Evolutionary conservation across 2,113 vertebrate genomes (phyloP), one percentile per base, ranked within the genome.

Genomic region (Bagarius yarrelli): DNA sequence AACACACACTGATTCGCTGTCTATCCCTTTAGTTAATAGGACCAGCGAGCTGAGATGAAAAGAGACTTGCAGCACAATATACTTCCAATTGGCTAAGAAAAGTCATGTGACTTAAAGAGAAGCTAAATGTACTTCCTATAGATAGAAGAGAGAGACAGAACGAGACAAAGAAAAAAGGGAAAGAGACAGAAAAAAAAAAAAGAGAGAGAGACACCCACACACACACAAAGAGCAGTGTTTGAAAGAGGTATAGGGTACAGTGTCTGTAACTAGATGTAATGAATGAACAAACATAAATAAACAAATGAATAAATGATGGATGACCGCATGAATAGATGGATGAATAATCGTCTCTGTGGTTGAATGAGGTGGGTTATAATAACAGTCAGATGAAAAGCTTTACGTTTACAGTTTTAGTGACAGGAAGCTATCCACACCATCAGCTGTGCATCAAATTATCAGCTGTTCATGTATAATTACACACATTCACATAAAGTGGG

Each of bases 11-110:
- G 70, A 79, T 57, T 56, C 83, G 85, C 81, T 75, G 66, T 70
- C 86, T 85, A 19, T 83, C 76, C 82, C 84, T 60, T 89, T 80
- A 87, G 89, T 90, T 85, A 89, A 90, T 83, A 90, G 34, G 78
- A 83, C 74, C 50, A 87, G 87, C 84, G 86, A 85, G 88, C 85
- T 85, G 73, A 77, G 25, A 73, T 55, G 8, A 18, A 52, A 55
- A 34, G 30, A 56, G 52, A 56, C 44, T 72, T 72, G 67, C 30
- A 30, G 83, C 72, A 70, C 78, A 78, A 66, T 73, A 66, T 32
- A 4, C 32, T 3, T 47, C 36, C 36, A 44, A n/a, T n/a, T 69
- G 64, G 64, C 21, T 15, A n/a, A 69, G 1, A 2, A 19, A 44
- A 15, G 36, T 69, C 36, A 69, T 23, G n/a, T 44, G 66, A 69